These are phyloP conservation scores for Synergus itoensis DNA, from an alignment of 2,888 invertebrate genomes.

Conservation along the genomic window DNA sequence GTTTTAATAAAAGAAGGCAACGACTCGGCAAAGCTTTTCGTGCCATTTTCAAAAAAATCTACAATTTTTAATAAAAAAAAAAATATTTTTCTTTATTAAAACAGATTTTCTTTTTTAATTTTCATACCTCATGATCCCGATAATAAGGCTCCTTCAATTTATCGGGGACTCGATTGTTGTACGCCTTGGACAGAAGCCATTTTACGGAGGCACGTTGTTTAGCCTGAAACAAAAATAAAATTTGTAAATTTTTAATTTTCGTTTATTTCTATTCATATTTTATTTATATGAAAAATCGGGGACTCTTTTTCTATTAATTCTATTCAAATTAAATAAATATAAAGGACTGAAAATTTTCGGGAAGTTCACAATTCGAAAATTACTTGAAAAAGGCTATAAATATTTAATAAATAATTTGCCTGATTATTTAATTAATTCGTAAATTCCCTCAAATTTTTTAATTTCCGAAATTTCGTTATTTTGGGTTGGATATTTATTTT, in stretches of 20 bases:
- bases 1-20: neutral
- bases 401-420: too few species aligned
- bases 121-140: conserved; percentile 92
- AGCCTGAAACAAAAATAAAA: conserved; percentile 86
- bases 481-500: neutral
- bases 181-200: conserved; percentile 98
- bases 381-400: too few species aligned
- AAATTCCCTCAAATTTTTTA: neutral
- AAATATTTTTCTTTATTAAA: neutral
- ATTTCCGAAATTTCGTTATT: neutral
- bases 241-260: conserved; percentile 1
- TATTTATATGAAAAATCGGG: neutral
- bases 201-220: conserved; percentile 97
- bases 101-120: neutral
- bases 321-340: too few species aligned
- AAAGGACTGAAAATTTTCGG: too few species aligned
- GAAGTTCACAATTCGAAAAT: too few species aligned
- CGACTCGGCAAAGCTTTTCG: neutral
- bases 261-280: neutral
- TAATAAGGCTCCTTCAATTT: conserved; percentile 97
- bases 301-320: too few species aligned
- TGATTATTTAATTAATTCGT: too few species aligned
- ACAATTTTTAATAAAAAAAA: neutral
- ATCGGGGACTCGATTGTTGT: conserved; percentile 95
- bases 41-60: neutral